Evolutionary conservation across 2,888 invertebrate species (phyloP), one percentile per base, ranked within the genome.

Genomic region (Carabus problematicus): DNA sequence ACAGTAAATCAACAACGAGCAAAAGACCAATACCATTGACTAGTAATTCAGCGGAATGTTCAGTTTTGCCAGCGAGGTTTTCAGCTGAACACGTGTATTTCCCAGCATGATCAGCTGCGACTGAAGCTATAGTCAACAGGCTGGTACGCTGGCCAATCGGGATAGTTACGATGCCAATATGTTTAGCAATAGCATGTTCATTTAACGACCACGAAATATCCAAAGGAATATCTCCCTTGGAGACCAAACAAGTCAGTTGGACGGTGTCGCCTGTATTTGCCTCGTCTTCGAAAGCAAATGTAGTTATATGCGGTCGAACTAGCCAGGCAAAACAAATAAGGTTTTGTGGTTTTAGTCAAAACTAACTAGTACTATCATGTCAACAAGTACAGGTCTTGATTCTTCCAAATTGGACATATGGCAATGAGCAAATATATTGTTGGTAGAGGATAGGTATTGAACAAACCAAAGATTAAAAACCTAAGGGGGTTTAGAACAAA

Each of bases 71-170:
- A 79, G 89, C 90, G 73, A 81, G 80, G 82, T 92, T 92, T 73
- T 85, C 85, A 67, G 90, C 92, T 74, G 86, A 85, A 82, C 93
- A 93, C 58, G 91, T 91, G 80, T 92, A 93, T 79, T 87, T 88
- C 73, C 92, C 92, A 56, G 88, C 86, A 80, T 92, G 90, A 74
- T 86, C 49, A 41, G 63, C 64, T 29, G 63, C 43, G 6, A 70
- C 59, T 39, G 64, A 58, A 19, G 54, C 64, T 9, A 70, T 70
- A 41, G 59, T 67, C 14, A 70, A 55, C 45, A 59, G 18, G 41
- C 59, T 70, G 14, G 55, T 39, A 9, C 67, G 43, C n/a, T 64
- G 52, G 11, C 55, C 54, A 52, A 45, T 58, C 18, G 43, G 64
- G 81, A 76, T 83, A 81, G 75, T 84, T 83, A 74, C 82, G 83